A percentile compares a stretch with the other conserved stretches of the same genome.
These are phyloP conservation scores for Enteromius afrohamiltoni DNA, from an alignment of 2,797 vertebrate genomes.

Conservation along the genomic window DNA sequence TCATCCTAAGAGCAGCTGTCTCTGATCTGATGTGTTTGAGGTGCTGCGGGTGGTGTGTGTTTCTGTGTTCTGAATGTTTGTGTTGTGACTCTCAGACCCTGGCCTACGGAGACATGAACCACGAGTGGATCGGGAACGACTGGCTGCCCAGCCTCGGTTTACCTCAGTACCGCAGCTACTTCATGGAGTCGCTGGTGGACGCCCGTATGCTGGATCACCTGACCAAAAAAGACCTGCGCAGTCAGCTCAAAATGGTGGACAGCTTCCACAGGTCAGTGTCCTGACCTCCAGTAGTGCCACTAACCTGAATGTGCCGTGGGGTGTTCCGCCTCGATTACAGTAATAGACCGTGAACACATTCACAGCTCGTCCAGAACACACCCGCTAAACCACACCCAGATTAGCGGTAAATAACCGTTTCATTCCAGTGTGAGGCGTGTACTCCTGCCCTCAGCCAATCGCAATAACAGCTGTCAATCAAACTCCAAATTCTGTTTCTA, in stretches of 20 bases:
- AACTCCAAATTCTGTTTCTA: too few species aligned
- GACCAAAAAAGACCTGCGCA: slow-evolving; percentile 95
- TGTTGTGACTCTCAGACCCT: slow-evolving; percentile 78
- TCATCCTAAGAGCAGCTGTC: neutral
- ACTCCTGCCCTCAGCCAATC: too few species aligned
- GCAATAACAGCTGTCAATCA: too few species aligned
- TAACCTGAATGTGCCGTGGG: too few species aligned
- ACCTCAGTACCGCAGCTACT: slow-evolving; percentile 96
- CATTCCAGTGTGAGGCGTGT: too few species aligned
- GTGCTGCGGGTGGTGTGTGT: neutral
- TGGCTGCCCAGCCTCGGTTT: slow-evolving; percentile 95
- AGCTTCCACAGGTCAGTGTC: slow-evolving; percentile 89
- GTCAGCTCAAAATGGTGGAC: slow-evolving; percentile 98
- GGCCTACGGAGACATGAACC: slow-evolving; percentile 98
- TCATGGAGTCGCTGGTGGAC: slow-evolving; percentile 98
- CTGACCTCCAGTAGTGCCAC: neutral
- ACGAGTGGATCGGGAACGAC: slow-evolving; percentile 98
- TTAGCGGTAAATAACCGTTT: too few species aligned
- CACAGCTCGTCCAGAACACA: too few species aligned
- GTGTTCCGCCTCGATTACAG: too few species aligned
- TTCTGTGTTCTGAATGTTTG: neutral
- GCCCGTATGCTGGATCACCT: slow-evolving; percentile 97
- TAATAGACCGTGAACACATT: too few species aligned
- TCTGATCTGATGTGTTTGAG: neutral
- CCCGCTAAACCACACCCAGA: too few species aligned